A percentile compares a stretch with the other conserved stretches of the same genome.
These are phyloP conservation scores for Acipenser transmontanus DNA, from an alignment of 2,797 vertebrate genomes.

Conservation along the genomic window DNA sequence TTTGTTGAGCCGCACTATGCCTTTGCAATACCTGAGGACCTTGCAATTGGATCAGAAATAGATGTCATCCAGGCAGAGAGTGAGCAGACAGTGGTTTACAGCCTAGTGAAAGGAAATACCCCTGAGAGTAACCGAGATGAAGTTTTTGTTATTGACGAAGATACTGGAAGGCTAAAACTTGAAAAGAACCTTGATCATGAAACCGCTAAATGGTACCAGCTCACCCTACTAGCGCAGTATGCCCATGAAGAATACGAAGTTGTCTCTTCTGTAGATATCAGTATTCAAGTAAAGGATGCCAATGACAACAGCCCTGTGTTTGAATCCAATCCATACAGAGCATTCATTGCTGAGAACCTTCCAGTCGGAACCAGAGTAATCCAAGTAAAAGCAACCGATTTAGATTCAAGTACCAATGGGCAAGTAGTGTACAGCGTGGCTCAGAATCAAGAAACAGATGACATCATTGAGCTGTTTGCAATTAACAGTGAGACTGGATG, in stretches of 20 bases:
- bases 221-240: constrained; percentile 73
- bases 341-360: constrained; percentile 87
- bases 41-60: constrained; percentile 58
- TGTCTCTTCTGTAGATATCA: constrained; percentile 79
- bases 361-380: constrained; percentile 78
- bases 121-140: constrained; percentile 79
- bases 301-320: constrained; percentile 89
- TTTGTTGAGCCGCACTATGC: constrained; percentile 68
- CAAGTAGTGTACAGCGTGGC: constrained; percentile 66
- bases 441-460: constrained; percentile 43
- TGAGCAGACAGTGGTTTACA: constrained; percentile 63
- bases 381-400: constrained; percentile 81
- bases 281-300: constrained; percentile 84
- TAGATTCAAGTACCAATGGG: constrained; percentile 86
- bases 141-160: constrained; percentile 78
- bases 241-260: constrained; percentile 64
- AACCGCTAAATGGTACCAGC: constrained; percentile 77
- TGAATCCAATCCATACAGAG: constrained; percentile 82
- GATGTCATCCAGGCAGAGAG: constrained; percentile 55
- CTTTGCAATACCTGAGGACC: constrained; percentile 53
- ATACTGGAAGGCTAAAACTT: constrained; percentile 79
- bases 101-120: constrained; percentile 71
- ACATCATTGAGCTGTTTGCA: constrained; percentile 63
- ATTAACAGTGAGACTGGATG: constrained; percentile 89
- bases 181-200: constrained; percentile 84